Evolutionary conservation across 2,888 invertebrate species (phyloP).

Genomic region (Trichacis sp.): DNA sequence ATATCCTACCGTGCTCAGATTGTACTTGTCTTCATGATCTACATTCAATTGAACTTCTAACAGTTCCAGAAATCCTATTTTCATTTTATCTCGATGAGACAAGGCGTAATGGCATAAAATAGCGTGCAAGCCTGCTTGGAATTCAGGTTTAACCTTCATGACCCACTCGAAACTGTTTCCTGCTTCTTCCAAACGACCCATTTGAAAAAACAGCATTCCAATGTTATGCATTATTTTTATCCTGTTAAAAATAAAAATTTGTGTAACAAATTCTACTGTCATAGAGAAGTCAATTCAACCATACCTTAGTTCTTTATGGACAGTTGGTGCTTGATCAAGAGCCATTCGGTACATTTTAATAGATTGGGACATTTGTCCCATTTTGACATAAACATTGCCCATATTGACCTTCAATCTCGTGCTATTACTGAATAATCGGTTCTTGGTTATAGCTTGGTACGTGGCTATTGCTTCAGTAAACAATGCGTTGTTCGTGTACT

Average conservation of each 20-base stretch:
- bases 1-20: conserved; percentile 59
- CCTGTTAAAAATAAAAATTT: conserved; percentile 59
- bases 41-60: conserved; percentile 88
- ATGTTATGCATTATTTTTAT: conserved; percentile 99
- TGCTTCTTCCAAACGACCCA: conserved; percentile 97
- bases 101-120: conserved; percentile 90
- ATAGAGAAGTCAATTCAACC: too few relatives aligned
- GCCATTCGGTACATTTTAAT: conserved; percentile 99
- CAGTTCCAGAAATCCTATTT: conserved; percentile 89
- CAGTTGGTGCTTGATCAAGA: conserved; percentile 93
- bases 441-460: conserved; percentile 93
- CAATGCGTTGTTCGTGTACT: conserved; percentile 94
- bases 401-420: conserved; percentile 96
- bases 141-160: conserved; percentile 94
- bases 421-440: conserved; percentile 93
- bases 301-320: conserved; percentile 90
- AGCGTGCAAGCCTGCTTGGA: conserved; percentile 88
- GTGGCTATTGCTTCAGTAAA: conserved; percentile 96
- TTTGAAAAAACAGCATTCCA: conserved; percentile 91
- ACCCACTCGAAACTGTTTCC: conserved; percentile 97
- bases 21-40: conserved; percentile 79
- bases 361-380: conserved; percentile 93
- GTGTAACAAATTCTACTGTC: too few relatives aligned
- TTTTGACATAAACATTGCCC: conserved; percentile 97
- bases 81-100: conserved; percentile 93